A percentile compares a stretch with the other conserved stretches of the same genome.
phyloP scores from a whole-genome alignment of 2,797 vertebrate species.

The Euthynnus affinis region DNA sequence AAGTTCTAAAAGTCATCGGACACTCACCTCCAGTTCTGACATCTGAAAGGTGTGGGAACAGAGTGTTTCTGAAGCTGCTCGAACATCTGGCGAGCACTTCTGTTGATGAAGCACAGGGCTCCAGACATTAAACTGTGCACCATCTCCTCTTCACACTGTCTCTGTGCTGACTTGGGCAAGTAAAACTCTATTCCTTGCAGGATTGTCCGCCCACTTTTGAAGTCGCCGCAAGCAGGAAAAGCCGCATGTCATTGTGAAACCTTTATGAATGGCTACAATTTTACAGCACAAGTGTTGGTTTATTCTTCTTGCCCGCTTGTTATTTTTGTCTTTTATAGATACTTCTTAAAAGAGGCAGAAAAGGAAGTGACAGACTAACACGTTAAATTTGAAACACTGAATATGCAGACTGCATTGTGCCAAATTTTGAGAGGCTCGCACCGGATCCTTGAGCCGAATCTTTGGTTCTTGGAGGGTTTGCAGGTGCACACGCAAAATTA shows the following conservation, averaged over 20 bases:
- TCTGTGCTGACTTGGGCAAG: no score
- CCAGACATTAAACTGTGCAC: neutral
- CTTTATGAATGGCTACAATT: no score
- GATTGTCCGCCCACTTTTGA: neutral
- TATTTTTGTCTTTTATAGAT: neutral
- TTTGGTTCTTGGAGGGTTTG: slow-evolving; percentile 9
- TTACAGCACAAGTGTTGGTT: neutral
- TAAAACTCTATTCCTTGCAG: neutral
- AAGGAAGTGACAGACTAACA: slow-evolving; percentile 7
- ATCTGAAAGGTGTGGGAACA: no score
- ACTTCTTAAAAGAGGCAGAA: neutral
- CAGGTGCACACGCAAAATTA: no score
- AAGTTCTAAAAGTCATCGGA: no score
- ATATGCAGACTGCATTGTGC: no score
- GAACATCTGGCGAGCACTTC: no score
- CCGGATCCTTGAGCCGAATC: neutral
- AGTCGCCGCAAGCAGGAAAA: neutral
- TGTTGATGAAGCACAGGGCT: neutral
- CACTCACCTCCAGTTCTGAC: no score
- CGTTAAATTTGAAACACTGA: no score
- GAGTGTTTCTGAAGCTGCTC: no score
- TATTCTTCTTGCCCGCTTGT: neutral
- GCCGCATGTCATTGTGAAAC: neutral
- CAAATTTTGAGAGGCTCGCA: neutral
- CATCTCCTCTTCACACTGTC: neutral